These are phyloP conservation scores for Tribolium madens DNA, from an alignment of 1,140 invertebrate species.

Conservation along the genomic window DNA sequence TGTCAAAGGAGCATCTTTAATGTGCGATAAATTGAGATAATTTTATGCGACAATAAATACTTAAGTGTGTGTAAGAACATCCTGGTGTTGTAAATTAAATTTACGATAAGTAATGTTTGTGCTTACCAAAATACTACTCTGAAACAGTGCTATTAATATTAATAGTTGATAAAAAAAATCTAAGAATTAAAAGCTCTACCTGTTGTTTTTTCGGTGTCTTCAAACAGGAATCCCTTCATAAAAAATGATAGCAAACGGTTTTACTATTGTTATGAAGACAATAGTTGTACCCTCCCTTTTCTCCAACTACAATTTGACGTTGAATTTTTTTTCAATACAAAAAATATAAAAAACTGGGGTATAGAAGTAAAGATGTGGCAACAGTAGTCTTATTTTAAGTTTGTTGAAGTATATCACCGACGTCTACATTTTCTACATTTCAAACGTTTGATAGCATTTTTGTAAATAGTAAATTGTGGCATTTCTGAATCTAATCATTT, in stretches of 20 bases:
- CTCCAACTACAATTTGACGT: neutral
- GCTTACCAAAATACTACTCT: neutral
- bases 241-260: conserved; percentile 41
- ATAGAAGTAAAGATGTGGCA: neutral
- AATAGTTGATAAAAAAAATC: neutral
- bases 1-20: conserved; percentile 3
- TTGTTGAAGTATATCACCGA: neutral
- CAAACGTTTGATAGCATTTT: conserved; percentile 1
- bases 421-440: neutral
- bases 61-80: conserved; percentile 34
- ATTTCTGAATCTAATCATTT: conserved; percentile 17
- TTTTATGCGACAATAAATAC: conserved; percentile 40
- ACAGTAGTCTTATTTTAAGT: neutral
- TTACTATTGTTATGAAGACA: conserved; percentile 27
- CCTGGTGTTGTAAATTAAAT: conserved; percentile 28
- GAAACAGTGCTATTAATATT: neutral
- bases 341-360: neutral
- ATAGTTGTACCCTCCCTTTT: conserved; percentile 9
- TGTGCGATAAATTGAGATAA: conserved; percentile 25
- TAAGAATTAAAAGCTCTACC: neutral
- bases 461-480: neutral
- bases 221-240: neutral
- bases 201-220: neutral
- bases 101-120: conserved; percentile 20
- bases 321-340: neutral